A percentile compares a stretch with the other conserved stretches of the same genome.
phyloP scores from a whole-genome alignment of 2,113 vertebrate genomes.

The Andinoacara biseriatus region DNA sequence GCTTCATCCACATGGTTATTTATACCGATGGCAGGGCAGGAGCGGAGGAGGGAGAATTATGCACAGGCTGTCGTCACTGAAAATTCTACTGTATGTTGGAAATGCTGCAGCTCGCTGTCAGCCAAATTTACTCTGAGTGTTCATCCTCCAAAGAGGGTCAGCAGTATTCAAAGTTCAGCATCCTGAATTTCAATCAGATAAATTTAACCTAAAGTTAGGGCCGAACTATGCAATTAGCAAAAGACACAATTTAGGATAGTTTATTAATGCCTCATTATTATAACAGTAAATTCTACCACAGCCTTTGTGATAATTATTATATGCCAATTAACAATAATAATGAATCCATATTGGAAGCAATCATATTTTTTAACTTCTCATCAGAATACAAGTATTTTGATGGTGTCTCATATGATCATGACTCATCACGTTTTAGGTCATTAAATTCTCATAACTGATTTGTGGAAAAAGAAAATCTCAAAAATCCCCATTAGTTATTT shows the following conservation, averaged over 20 bases:
- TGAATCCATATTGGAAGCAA: background rate
- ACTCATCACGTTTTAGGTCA: background rate
- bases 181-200: background rate
- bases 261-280: background rate
- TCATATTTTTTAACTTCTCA: background rate
- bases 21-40: conserved; percentile 55
- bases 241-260: background rate
- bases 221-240: background rate
- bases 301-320: background rate
- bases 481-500: background rate
- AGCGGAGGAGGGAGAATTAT: conserved; percentile 59
- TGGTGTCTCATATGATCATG: background rate
- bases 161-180: background rate
- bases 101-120: conserved; percentile 40
- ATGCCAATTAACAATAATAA: background rate
- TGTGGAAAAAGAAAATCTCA: background rate
- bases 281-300: background rate
- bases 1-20: conserved; percentile 65
- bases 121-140: conserved; percentile 13
- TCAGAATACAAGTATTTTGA: background rate
- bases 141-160: background rate
- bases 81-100: conserved; percentile 19
- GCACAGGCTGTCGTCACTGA: conserved; percentile 41
- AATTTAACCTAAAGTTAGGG: background rate
- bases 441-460: background rate